phyloP scores from a whole-genome alignment of 1,140 invertebrate species.

The Zaprionus camerounensis region DNA sequence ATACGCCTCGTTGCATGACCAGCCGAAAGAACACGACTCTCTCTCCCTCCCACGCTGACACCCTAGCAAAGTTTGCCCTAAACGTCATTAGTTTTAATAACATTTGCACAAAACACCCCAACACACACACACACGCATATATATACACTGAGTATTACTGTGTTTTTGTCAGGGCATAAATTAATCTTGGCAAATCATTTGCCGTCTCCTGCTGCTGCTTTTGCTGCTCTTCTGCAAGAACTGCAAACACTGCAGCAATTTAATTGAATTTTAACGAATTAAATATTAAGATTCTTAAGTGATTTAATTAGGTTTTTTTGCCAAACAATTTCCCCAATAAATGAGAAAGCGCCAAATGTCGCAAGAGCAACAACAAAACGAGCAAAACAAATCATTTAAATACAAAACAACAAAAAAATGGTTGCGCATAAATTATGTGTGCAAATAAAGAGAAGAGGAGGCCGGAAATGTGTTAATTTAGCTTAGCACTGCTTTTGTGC shows the following conservation, averaged over 20 bases:
- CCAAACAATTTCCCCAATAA: constrained; percentile 33
- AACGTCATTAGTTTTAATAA: constrained; percentile 79
- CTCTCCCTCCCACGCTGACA: constrained; percentile 3
- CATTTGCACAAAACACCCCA: constrained; percentile 57
- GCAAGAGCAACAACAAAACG: constrained; percentile 7
- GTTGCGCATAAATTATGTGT: constrained; percentile 58
- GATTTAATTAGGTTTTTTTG: constrained; percentile 1
- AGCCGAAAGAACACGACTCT: constrained; percentile 30
- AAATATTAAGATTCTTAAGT: constrained; percentile 1
- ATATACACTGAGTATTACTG: constrained; percentile 5
- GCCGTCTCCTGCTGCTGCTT: constrained; percentile 18
- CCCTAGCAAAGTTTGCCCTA: constrained; percentile 55
- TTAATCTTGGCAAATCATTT: constrained; percentile 63
- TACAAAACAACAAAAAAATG: constrained; percentile 34
- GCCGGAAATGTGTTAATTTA: constrained; percentile 74
- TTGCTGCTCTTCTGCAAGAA: constrained; percentile 2
- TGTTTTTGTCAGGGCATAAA: constrained; percentile 45
- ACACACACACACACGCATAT: constrained; percentile 10
- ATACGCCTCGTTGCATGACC: constrained; percentile 64
- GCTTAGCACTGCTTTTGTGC: constrained; percentile 33
- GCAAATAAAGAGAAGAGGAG: constrained; percentile 54
- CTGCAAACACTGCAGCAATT: constrained; percentile 25
- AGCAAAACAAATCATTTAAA: constrained; percentile 45
- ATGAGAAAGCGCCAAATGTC: constrained; percentile 47
- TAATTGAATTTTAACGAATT: constrained; percentile 30